Conservation (phyloP, 2,113 vertebrate species). For the Penelope pileata region DNA sequence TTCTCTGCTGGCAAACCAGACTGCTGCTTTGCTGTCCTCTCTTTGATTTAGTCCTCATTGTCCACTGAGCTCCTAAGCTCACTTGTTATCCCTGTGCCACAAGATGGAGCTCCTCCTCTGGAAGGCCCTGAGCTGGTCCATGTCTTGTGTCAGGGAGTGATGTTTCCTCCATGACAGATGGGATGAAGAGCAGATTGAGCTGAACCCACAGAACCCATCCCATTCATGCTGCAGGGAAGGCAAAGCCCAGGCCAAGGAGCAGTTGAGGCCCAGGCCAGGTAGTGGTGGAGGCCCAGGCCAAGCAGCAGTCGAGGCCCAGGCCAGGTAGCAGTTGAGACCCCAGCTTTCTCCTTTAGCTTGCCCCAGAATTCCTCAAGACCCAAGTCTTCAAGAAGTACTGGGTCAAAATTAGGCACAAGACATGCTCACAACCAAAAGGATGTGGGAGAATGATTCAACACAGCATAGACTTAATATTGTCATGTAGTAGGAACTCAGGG, state of each 20-base stretch:
- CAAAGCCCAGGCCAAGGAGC: not conserved
- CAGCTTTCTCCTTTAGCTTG: not conserved
- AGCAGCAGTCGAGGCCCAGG: not conserved
- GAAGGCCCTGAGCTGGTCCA: not conserved
- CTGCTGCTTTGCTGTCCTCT: not conserved
- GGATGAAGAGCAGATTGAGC: not conserved
- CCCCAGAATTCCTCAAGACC: not conserved
- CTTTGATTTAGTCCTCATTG: not conserved
- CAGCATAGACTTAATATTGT: not conserved
- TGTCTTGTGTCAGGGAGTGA: fast-evolving
- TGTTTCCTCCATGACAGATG: not conserved
- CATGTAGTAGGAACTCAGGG: not conserved
- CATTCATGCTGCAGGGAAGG: not conserved
- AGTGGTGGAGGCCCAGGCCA: not conserved
- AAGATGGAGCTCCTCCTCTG: not conserved
- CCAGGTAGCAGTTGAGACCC: too few relatives aligned
- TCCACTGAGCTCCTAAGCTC: not conserved
- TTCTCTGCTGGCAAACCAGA: not conserved
- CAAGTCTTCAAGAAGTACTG: not conserved
- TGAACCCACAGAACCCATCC: not conserved
- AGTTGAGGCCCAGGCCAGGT: too few relatives aligned
- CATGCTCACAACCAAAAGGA: not conserved
- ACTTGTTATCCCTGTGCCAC: not conserved
- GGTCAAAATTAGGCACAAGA: not conserved
- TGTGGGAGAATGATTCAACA: fast-evolving